These are phyloP conservation scores for Napeogenes sylphis DNA, from an alignment of 2,888 invertebrate genomes.

Conservation along the genomic window DNA sequence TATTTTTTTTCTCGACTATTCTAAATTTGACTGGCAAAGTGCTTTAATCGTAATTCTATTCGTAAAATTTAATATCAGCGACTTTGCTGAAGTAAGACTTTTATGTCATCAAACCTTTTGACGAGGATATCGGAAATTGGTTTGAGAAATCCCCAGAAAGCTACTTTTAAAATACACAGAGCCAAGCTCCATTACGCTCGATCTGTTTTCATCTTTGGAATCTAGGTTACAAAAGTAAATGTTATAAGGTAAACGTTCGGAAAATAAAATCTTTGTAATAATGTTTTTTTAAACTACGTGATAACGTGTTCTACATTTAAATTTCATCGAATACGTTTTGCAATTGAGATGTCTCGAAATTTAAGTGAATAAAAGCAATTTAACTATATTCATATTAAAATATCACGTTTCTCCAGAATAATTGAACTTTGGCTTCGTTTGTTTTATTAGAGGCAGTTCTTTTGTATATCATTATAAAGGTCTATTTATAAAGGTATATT, in stretches of 20 bases:
- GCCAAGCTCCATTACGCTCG: slow-evolving; percentile 11
- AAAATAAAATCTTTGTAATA: neutral
- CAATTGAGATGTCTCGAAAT: neutral
- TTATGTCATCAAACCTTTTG: slow-evolving; percentile 1
- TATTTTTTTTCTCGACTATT: neutral
- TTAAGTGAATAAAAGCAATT: neutral
- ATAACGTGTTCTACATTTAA: neutral
- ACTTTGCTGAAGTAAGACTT: slow-evolving; percentile 1
- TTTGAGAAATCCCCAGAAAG: slow-evolving; percentile 7
- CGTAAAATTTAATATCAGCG: neutral
- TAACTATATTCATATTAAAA: neutral
- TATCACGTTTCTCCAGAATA: neutral
- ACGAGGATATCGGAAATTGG: neutral
- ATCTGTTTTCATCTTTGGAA: slow-evolving; percentile 8
- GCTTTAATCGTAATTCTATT: neutral
- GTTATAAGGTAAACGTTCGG: neutral
- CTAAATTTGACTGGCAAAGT: neutral
- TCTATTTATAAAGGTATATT: too few species aligned
- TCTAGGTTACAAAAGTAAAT: slow-evolving; percentile 40
- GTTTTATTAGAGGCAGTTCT: neutral
- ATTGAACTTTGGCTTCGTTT: neutral
- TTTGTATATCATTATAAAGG: neutral
- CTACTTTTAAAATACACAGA: slow-evolving; percentile 12
- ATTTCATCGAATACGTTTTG: neutral
- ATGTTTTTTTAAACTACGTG: neutral